Evolutionary conservation across 1,140 invertebrate genomes (phyloP), one percentile per base, ranked within the genome.

Genomic region (Berghia stephanieae): DNA sequence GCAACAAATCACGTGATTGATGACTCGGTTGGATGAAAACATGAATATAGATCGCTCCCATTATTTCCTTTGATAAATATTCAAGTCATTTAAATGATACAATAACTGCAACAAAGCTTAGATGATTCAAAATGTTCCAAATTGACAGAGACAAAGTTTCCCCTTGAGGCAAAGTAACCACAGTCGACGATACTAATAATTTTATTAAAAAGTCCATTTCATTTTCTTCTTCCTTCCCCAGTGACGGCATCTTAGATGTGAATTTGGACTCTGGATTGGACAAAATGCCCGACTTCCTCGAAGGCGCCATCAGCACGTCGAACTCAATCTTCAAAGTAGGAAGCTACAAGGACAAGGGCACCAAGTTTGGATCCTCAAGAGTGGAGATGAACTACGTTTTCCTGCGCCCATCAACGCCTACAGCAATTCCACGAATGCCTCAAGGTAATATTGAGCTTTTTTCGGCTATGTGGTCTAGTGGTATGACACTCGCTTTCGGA

Each of bases 241-340:
- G 84, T 57, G 79, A 83, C 60, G 66, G 79, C 6, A 80, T 85
- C 31, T 72, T 85, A 2, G 67, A 79, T 21, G 79, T 85, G 31
- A 52, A 78, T 5, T 67, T 85, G 13, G 80, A 85, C 70, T 82
- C 82, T 3, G 82, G 79, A 40, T 38, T 85, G 6, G 75, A 75
- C 16, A 66, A 71, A 34, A 77, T 82, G 18, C 84, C 84, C 13
- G 75, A 85, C 72, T 81, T 85, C 60, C 44, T 85, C 36, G 80
- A 85, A 71, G 82, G 80, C 31, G 72, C 52, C 21, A 67, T 63
- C 13, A 75, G 68, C 3, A 18, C 44, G 3, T 57, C 73, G 21
- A 75, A 24, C 6, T 68, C 70, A 21, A 42, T 77, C 18, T 80
- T 82, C 38, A 80, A 72, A 40, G 81, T 81, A 27, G 84, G 84